A percentile compares a stretch with the other conserved stretches of the same genome.
phyloP scores from a whole-genome alignment of 2,888 invertebrate genomes.

The Esperia sulphurella region DNA sequence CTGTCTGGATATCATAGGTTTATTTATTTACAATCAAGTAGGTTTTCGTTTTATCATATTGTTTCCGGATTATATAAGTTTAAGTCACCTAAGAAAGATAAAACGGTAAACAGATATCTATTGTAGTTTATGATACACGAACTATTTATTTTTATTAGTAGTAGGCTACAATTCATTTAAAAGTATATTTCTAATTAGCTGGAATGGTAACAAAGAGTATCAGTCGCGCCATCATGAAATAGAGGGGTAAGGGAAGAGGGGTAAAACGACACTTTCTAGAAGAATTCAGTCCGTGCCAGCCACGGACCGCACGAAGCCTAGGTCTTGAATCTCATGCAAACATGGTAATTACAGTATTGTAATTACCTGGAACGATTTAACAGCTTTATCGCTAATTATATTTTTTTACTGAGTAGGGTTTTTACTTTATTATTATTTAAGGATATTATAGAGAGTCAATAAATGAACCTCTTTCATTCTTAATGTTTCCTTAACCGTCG shows the following conservation, averaged over 20 bases:
- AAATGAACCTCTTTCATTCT: neutral
- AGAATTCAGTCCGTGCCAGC: slow-evolving; percentile 49
- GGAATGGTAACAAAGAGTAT: slow-evolving; percentile 26
- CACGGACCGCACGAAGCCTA: slow-evolving; percentile 40
- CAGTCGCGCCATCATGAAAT: slow-evolving; percentile 20
- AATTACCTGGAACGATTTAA: slow-evolving; percentile 32
- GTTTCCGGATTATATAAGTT: too few species aligned
- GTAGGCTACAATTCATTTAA: too few species aligned
- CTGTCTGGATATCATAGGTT: too few species aligned
- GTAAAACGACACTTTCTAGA: slow-evolving; percentile 37
- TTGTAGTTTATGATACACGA: too few species aligned
- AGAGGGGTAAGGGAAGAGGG: slow-evolving; percentile 6
- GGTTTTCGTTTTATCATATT: too few species aligned
- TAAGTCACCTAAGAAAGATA: too few species aligned
- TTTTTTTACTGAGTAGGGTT: too few species aligned
- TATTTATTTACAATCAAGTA: too few species aligned
- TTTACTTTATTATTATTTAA: neutral
- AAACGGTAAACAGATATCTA: too few species aligned
- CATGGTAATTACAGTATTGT: slow-evolving; percentile 41
- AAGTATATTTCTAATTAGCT: slow-evolving; percentile 7
- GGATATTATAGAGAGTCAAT: neutral
- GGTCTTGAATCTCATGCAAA: slow-evolving; percentile 33
- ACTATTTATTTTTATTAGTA: too few species aligned
- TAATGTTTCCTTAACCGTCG: slow-evolving; percentile 1
- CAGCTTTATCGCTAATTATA: too few species aligned